Percentiles rank a stretch among this genome's conserved stretches.
These are phyloP conservation scores for Capromys pilorides DNA, from an alignment of 2,797 vertebrate genomes.

Conservation along the genomic window DNA sequence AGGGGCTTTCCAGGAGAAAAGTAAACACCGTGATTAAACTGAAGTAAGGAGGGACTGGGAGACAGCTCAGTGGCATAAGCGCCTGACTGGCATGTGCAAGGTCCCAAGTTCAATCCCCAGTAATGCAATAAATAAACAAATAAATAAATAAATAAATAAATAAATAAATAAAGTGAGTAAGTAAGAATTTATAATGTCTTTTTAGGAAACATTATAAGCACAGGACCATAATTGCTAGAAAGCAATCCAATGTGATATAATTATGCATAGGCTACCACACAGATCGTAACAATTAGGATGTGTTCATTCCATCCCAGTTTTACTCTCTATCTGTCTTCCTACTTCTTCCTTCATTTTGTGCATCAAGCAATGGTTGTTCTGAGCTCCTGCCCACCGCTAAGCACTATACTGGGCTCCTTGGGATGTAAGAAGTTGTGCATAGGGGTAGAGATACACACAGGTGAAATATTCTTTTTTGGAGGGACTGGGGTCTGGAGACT, in stretches of 20 bases:
- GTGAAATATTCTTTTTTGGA: background rate
- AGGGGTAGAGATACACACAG: background rate
- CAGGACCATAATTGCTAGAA: slow-evolving; percentile 53
- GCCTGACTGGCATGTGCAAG: no score
- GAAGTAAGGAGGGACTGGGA: background rate
- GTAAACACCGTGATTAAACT: slow-evolving; percentile 74
- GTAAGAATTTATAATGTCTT: slow-evolving; percentile 60
- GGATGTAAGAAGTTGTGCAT: background rate
- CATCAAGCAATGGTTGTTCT: background rate
- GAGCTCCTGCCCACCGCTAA: background rate
- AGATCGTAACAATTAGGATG: background rate
- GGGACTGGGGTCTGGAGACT: background rate
- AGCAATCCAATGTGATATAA: slow-evolving; percentile 24
- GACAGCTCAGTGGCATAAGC: no score
- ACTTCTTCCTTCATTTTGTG: slow-evolving; percentile 34
- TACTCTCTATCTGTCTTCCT: background rate
- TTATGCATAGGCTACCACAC: background rate
- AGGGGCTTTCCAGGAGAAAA: slow-evolving; percentile 66
- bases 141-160: no score
- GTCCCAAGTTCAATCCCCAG: no score
- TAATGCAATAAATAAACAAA: no score
- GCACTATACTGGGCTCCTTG: background rate
- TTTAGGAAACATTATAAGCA: slow-evolving; percentile 62
- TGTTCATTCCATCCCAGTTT: background rate
- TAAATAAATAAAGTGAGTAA: no score